These are phyloP conservation scores for Philhelius pedissequus DNA, from an alignment of 2,888 invertebrate species.

Conservation along the genomic window DNA sequence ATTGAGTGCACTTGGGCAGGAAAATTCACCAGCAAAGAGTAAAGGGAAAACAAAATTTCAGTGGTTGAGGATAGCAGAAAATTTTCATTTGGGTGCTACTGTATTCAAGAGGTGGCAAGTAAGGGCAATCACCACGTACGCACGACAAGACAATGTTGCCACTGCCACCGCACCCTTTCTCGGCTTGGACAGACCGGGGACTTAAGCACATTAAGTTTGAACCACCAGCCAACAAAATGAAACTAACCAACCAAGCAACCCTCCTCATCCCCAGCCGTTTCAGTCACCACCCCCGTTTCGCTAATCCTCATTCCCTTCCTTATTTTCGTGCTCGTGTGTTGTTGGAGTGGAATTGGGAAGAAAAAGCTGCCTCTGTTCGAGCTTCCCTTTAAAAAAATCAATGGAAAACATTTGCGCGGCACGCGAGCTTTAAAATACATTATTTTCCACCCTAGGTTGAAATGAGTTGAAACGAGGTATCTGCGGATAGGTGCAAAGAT, in stretches of 20 bases:
- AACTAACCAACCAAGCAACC: constrained; percentile 68
- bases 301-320: constrained; percentile 50
- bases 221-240: constrained; percentile 66
- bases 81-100: background rate
- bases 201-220: constrained; percentile 62
- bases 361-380: constrained; percentile 15
- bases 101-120: constrained; percentile 25
- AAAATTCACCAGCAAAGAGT: constrained; percentile 52
- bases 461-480: constrained; percentile 62
- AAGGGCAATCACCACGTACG: constrained; percentile 60
- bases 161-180: constrained; percentile 35
- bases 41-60: constrained; percentile 39
- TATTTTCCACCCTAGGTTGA: constrained; percentile 54
- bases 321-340: constrained; percentile 29
- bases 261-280: constrained; percentile 39
- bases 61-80: background rate
- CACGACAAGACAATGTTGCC: constrained; percentile 24
- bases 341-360: background rate
- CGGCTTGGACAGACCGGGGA: constrained; percentile 40
- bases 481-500: background rate
- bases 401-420: constrained; percentile 70
- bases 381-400: constrained; percentile 70
- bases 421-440: constrained; percentile 70
- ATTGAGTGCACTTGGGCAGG: constrained; percentile 56
- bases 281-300: constrained; percentile 6